A percentile compares a stretch with the other conserved stretches of the same genome.
These are phyloP conservation scores for Solenodon paradoxus DNA, from an alignment of 2,113 vertebrate genomes.

Conservation along the genomic window DNA sequence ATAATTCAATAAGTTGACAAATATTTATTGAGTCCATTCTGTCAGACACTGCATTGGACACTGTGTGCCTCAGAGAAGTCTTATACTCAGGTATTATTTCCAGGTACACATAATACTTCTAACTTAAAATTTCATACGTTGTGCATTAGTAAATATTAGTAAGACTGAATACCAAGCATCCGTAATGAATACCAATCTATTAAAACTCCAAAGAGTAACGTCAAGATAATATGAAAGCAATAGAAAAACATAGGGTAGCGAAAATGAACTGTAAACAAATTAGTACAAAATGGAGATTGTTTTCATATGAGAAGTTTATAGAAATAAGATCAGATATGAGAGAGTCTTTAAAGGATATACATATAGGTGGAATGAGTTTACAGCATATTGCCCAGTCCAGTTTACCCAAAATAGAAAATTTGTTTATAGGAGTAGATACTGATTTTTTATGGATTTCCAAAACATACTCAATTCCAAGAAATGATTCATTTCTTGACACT, in stretches of 20 bases:
- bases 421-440: background rate
- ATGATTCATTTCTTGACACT: slow-evolving; percentile 6
- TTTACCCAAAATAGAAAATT: background rate
- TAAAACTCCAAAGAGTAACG: background rate
- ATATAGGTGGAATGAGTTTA: background rate
- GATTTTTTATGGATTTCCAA: background rate
- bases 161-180: background rate
- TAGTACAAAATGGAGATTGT: background rate
- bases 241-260: too few species aligned
- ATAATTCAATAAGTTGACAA: background rate
- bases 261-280: background rate
- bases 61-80: background rate
- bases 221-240: background rate
- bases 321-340: background rate
- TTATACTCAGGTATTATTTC: background rate
- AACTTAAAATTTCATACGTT: background rate
- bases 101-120: background rate
- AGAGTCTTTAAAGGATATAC: background rate
- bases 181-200: background rate
- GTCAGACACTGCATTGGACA: background rate
- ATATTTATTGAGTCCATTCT: background rate
- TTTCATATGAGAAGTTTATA: background rate
- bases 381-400: background rate
- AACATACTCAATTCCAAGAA: background rate
- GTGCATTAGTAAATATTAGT: background rate